Evolutionary conservation across 2,797 vertebrate species (phyloP), one percentile per base, ranked within the genome.

Genomic region (Pygocentrus nattereri): DNA sequence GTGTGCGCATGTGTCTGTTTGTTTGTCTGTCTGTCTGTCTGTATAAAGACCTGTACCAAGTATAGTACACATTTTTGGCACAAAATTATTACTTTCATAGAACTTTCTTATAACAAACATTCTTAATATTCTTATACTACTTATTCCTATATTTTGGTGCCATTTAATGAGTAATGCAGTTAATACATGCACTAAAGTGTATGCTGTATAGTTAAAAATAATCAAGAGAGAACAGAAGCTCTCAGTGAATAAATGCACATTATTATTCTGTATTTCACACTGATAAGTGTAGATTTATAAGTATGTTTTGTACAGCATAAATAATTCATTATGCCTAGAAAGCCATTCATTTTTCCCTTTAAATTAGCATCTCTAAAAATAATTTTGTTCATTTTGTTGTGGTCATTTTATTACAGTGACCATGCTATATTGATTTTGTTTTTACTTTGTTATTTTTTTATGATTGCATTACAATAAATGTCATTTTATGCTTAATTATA

Each of bases 1-100:
- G 58, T 50, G n/a, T 27, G 27, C 38, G 38, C 65, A 58, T 72
- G 41, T 56, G 52, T 44, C 54, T 72, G 25, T 76, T 59, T 56
- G 59, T 68, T 44, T 70, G 74, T 62, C 41, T 79, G 65, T 12
- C 41, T 44, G 41, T 44, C 41, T 44, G 41, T 10, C 41, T 1
- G 41, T 25, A 59, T 59, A 13, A 34, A 6, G 31, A 44, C 71
- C 5, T 5, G 41, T 18, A 64, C 27, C 23, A 38, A 52, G 7
- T 5, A 25, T 16, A 15, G 23, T 23, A 25, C 56, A 58, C n/a
- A 25, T 59, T 38, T 38, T 8, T 0, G 8, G 38, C 38, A 5
- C 6, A 5, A 8, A 56, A n/a, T n/a, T 0, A n/a, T n/a, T n/a
- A n/a, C n/a, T n/a, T n/a, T n/a, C n/a, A 8, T 56, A n/a, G 18